Evolutionary conservation across 2,888 invertebrate species (phyloP).

Genomic region (Argyresthia goedartella): DNA sequence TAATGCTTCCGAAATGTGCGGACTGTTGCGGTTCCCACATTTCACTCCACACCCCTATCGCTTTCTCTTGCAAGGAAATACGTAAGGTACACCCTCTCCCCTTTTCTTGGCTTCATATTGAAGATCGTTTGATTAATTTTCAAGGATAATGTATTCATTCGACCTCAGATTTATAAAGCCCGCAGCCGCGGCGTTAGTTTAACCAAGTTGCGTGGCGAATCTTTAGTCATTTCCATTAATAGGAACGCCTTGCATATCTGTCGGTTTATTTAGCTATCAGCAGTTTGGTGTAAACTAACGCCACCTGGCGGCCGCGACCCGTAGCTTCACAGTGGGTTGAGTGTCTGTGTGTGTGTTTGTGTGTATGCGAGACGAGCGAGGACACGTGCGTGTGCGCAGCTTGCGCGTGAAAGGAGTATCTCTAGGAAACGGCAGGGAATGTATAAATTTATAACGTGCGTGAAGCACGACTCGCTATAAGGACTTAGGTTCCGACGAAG

Average conservation of each 20-base stretch:
- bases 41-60: constrained; percentile 2
- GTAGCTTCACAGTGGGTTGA: too few species aligned
- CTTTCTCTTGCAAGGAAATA: constrained; percentile 23
- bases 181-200: too few species aligned
- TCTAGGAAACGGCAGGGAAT: constrained; percentile 64
- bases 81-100: constrained; percentile 19
- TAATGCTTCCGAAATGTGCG: too few species aligned
- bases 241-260: too few species aligned
- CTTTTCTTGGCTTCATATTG: constrained; percentile 7
- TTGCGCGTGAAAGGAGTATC: constrained; percentile 36
- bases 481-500: constrained; percentile 48
- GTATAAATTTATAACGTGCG: constrained; percentile 26
- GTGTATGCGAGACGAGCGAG: not conserved
- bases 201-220: too few species aligned
- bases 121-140: not conserved
- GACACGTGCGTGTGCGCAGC: constrained; percentile 30
- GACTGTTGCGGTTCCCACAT: constrained; percentile 7
- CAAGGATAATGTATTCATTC: too few species aligned
- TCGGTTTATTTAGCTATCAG: too few species aligned
- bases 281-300: too few species aligned
- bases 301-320: too few species aligned
- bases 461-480: constrained; percentile 25
- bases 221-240: too few species aligned
- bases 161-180: too few species aligned
- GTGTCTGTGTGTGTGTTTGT: too few species aligned